Evolutionary conservation across 2,888 invertebrate genomes (phyloP), one percentile per base, ranked within the genome.

Genomic region (Seira musarum): DNA sequence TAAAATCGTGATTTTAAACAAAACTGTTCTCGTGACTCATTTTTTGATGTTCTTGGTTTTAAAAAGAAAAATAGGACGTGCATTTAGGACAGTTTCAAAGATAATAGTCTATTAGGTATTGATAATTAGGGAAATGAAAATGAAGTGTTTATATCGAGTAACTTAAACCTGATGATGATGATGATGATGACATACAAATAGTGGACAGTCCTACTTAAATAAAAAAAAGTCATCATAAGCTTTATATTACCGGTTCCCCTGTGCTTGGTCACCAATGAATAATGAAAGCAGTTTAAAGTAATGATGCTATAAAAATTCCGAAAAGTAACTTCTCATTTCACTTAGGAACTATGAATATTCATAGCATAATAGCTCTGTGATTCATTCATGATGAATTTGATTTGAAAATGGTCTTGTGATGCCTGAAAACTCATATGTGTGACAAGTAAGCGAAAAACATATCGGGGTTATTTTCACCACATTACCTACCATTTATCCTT

Each of bases 221-320:
- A n/a, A n/a, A n/a, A n/a, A 57, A 22, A 21, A 53, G 53, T 17
- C 13, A 2, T 53, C 19, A 17, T 53, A 3, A 19, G 53, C 53
- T 53, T 53, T 53, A 53, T 53, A 63, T 35, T 35, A 35, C 65
- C 6, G 65, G 6, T 65, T 19, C 6, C 61, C 22, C 1, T 22
- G 13, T 15, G 15, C 61, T 61, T 19, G 70, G 65, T 65, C 69
- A 77, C 69, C 76, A 77, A 77, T 77, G 70, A 77, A 77, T 70
- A 70, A 77, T 70, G 65, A 64, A 70, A 65, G 35, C 69, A 77
- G 70, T 70, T 70, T 70, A 77, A 69, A 35, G 60, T 49, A 77
- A 70, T 70, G 70, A 60, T 74, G 74, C 65, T 77, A 70, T 77
- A 77, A 77, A 77, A 77, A 69, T 70, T 65, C 65, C 70, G 70